Evolutionary conservation across 2,888 invertebrate genomes (phyloP), one percentile per base, ranked within the genome.

Genomic region (Hirtodrosophila trivittata): DNA sequence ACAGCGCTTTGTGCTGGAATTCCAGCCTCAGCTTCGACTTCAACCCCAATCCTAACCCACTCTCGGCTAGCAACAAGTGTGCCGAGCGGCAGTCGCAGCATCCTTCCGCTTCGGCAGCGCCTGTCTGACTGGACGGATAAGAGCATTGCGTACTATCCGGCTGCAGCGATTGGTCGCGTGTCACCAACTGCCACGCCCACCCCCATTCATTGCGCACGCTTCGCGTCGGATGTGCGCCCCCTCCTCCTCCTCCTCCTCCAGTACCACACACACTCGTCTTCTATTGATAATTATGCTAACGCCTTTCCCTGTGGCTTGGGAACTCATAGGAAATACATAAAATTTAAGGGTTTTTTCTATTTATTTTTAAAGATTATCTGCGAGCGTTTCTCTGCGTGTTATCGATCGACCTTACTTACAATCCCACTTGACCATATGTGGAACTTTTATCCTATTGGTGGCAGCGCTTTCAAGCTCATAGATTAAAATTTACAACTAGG

Each of bases 101-200:
- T 80, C 68, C 71, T 52, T 35, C 10, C 33, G 59, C 39, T 49
- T 47, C 49, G 45, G 49, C 14, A n/a, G 25, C 52, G 13, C 32
- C 51, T 45, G 41, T 71, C 55, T 72, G 63, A 73, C 75, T 83
- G 83, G 80, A n/a, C 45, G 81, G 81, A 84, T 81, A 84, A 45
- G 16, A 45, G 16, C 38, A 56, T 16, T 81, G 81, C 81, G 81
- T 84, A 47, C 56, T 81, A 84, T 81, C 84, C 84, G 76, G n/a
- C 13, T 9, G 7, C 16, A 32, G 1, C 28, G 12, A 81, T 81
- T 81, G 81, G 81, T 28, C 4, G n/a, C 28, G 3, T 14, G 1
- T 6, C 3, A 8, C 5, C 21, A n/a, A 9, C 12, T 14, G 52
- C 26, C 42, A 49, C 37, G 62, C 60, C 54, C 50, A 67, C 54